Percentiles rank a stretch among this genome's conserved stretches.
These are phyloP conservation scores for Ophonus ardosiacus DNA, from an alignment of 2,888 invertebrate species.

Conservation along the genomic window DNA sequence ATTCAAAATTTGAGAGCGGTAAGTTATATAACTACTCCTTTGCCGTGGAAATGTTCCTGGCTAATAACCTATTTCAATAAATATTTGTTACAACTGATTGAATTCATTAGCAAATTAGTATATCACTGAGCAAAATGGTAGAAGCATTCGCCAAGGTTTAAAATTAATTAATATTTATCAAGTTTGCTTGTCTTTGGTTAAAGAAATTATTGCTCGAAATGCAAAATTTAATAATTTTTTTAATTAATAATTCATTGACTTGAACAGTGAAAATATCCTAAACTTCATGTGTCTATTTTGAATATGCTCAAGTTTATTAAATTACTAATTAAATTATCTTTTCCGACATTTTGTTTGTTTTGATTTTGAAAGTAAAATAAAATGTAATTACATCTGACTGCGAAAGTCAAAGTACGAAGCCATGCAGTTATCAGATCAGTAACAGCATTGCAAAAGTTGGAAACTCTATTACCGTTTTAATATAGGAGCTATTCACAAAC, in stretches of 20 bases:
- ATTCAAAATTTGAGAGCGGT: no score
- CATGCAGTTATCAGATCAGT: conserved; percentile 38
- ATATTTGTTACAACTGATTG: not conserved
- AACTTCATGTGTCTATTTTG: conserved; percentile 1
- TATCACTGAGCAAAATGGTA: not conserved
- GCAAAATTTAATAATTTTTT: conserved; percentile 41
- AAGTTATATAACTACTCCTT: no score
- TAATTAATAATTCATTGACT: conserved; percentile 27
- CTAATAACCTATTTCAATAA: not conserved
- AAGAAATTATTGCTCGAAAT: conserved; percentile 4
- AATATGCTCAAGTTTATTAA: conserved; percentile 1
- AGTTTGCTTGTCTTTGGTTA: not conserved
- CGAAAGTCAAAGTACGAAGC: conserved; percentile 44
- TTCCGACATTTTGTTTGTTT: not conserved
- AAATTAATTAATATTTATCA: conserved; percentile 17
- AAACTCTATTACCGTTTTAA: conserved; percentile 48
- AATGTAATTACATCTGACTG: not conserved
- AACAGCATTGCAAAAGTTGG: conserved; percentile 42
- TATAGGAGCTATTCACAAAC: conserved; percentile 33
- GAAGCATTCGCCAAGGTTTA: not conserved
- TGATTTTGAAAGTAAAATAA: not conserved
- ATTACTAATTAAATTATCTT: conserved; percentile 21
- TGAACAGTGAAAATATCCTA: conserved; percentile 13
- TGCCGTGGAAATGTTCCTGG: no score
- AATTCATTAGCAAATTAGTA: not conserved